Conservation (phyloP, 2,888 invertebrate genomes). For the Podabrus alpinus region DNA sequence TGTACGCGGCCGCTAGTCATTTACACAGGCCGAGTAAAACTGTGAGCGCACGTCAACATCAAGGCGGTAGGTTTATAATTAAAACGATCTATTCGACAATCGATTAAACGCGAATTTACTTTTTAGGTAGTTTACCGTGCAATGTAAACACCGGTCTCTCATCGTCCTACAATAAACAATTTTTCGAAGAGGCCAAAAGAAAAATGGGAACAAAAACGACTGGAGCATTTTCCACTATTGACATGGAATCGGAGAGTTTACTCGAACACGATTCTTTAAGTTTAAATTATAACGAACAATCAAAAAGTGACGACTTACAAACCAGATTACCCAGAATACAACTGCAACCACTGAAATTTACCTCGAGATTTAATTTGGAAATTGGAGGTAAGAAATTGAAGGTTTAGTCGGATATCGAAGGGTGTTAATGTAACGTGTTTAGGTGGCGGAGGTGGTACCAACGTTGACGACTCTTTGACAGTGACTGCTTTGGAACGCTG, state of each 20-base stretch:
- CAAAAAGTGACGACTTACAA: constrained; percentile 19
- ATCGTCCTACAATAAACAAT: constrained; percentile 43
- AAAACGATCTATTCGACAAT: not conserved
- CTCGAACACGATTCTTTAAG: constrained; percentile 48
- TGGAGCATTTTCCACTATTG: constrained; percentile 42
- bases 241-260: constrained; percentile 49
- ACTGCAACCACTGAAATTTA: constrained; percentile 15
- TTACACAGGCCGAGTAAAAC: constrained; percentile 44
- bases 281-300: constrained; percentile 42
- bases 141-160: constrained; percentile 51
- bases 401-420: not conserved
- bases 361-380: constrained; percentile 23
- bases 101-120: not conserved
- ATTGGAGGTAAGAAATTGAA: constrained; percentile 11
- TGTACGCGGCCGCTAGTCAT: constrained; percentile 46
- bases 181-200: constrained; percentile 48
- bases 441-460: constrained; percentile 8
- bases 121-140: constrained; percentile 52
- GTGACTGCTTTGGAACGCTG: constrained; percentile 42
- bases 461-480: constrained; percentile 31
- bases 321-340: constrained; percentile 25
- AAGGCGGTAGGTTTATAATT: constrained; percentile 62
- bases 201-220: constrained; percentile 40
- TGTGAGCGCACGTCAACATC: constrained; percentile 60
- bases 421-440: not conserved